Base-by-base conservation (phyloP, 2,888 invertebrate genomes). In the Chelonus formosanus region DNA sequence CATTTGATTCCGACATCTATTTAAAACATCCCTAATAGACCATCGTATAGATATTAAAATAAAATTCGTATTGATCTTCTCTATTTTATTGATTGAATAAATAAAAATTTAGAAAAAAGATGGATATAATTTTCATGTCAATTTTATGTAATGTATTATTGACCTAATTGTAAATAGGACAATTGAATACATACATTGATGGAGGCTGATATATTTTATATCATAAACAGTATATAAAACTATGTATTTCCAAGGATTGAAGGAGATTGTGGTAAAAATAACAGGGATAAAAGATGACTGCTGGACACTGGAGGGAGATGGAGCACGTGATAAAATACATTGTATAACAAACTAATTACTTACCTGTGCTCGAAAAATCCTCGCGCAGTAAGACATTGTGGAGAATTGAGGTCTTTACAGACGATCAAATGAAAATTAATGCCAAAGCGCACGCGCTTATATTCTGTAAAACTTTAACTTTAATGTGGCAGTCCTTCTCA, bases 291-390 rank as follows among this genome's bases (percentile, higher is more conserved):
- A 47, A 10, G 3, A 20, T 8, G 36, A 4, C 34, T 44, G 20
- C 20, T 20, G 20, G 20, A 20, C 20, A 20, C 35, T 31, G 10
- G 32, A 43, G 2, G 20, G 2, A 44, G 31, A 35, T 36, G 32
- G 8, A 45, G 36, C 64, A 57, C 44, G 64, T 57, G 57, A 64
- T 50, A 5, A 7, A 8, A 31, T 20, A 52, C 50, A 34, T 7
- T 20, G 36, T 57, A 5, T 31, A 7, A 44, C 2, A 44, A 36
- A 45, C 54, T 45, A 34, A 32, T 52, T 52, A 60, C 85, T 86
- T 88, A 91, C 91, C 88, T 91, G 91, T 88, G 90, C 90, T 88
- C 90, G 90, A 86, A 91, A 88, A 89, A 91, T 90, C 88, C 91
- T 87, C 83, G 88, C 89, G 89, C 90, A 91, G 89, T 91, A 90